Base-by-base conservation (phyloP, 2,797 vertebrate genomes). In the Novumbra hubbsi region DNA sequence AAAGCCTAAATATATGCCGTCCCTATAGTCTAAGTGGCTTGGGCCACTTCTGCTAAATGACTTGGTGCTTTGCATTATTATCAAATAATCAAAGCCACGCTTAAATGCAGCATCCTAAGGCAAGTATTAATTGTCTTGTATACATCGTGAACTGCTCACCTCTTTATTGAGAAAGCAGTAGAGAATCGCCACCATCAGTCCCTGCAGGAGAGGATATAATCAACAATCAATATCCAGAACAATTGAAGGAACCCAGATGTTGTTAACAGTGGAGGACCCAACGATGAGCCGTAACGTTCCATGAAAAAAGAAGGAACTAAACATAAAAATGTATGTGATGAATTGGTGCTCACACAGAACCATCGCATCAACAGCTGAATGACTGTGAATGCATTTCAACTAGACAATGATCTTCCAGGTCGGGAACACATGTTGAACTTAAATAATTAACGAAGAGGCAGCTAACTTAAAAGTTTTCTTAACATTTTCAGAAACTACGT, bases 101-200 rank as follows among this genome's bases (percentile, higher is more conserved):
- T 74, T 70, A 19, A 74, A 77, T 45, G 19, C 70, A 4, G 70
- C 14, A 48, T 21, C 45, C 12, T 30, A 21, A 64, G 50, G 16
- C 30, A 28, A 48, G 7, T 11, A 38, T 32, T 8, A 19, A 19
- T 70, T 45, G 41, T 45, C 14, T 11, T 45, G 41, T 45, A 11
- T 6, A 45, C 9, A 45, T 11, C 15, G 45, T 11, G 32, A 27
- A 5, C 16, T 8, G 90, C 93, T 90, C 57, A 94, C 94, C 91
- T 94, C 94, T 86, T 93, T 89, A 84, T 94, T 94, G 73, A 94
- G 92, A 74, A 94, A 94, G 83, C 94, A 94, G 76, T 94, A 94
- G 75, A 94, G 92, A 57, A 94, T 65, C 2, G 93, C 92, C 1
- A 94, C 93, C 24, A 94, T 88, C 41, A 94, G 87, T 0, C 94